phyloP scores from a whole-genome alignment of 2,113 vertebrate species.

The Zosterops pallidus region DNA sequence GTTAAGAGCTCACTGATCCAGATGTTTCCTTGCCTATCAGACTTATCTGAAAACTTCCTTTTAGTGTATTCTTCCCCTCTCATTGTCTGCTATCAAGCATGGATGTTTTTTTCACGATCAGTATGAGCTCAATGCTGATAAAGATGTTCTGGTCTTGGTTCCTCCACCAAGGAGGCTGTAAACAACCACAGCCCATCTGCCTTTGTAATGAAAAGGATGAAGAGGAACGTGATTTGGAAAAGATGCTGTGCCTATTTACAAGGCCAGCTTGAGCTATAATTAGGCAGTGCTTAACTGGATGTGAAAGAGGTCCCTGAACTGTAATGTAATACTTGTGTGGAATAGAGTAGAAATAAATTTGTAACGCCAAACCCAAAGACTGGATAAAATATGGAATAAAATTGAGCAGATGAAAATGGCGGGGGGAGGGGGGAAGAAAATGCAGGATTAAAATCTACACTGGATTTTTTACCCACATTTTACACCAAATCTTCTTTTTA shows the following conservation, averaged over 20 bases:
- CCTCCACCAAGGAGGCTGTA: neutral
- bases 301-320: neutral
- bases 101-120: neutral
- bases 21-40: neutral
- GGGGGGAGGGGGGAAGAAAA: neutral
- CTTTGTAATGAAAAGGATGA: neutral
- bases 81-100: neutral
- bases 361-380: neutral
- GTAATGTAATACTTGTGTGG: slow-evolving; percentile 3
- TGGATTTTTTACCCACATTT: neutral
- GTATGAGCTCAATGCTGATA: neutral
- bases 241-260: neutral
- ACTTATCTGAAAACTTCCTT: neutral
- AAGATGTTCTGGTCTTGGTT: neutral
- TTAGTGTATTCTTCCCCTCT: neutral
- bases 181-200: neutral
- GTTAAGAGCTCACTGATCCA: neutral
- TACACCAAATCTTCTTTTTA: neutral
- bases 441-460: neutral
- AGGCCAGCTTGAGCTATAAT: neutral
- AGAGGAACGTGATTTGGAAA: neutral
- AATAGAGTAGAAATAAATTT: neutral
- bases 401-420: neutral
- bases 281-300: neutral
- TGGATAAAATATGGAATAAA: neutral